Evolutionary conservation across 64 coral and sea anemone genomes (phyloP).

Genomic region (Acropora yongei): DNA sequence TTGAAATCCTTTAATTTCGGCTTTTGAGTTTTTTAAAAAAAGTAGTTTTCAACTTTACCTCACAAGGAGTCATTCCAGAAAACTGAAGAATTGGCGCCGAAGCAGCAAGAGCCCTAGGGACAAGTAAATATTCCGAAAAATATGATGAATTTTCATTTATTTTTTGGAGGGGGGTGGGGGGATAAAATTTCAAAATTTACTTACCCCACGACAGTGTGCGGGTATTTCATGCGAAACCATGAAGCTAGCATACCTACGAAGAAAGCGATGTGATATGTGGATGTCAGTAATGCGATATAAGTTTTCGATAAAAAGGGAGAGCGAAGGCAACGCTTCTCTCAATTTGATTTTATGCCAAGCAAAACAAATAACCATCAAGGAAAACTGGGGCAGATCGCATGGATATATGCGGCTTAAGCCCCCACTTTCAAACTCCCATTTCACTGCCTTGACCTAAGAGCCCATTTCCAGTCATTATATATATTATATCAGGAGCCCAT

Average conservation of each 20-base stretch:
- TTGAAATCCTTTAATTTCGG: too few species aligned
- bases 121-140: neutral
- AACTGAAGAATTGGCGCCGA: slow-evolving; percentile 94
- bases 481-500: too few species aligned
- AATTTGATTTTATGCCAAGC: neutral
- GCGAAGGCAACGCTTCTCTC: too few species aligned
- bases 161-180: neutral
- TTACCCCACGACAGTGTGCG: slow-evolving; percentile 83
- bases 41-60: slow-evolving; percentile 42
- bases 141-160: neutral
- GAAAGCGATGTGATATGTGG: neutral
- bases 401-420: too few species aligned
- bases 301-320: too few species aligned
- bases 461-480: too few species aligned
- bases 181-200: neutral
- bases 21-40: too few species aligned
- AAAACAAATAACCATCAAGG: neutral
- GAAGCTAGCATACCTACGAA: slow-evolving; percentile 89
- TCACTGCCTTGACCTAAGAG: too few species aligned
- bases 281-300: too few species aligned
- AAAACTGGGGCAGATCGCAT: too few species aligned
- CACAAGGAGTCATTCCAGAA: slow-evolving; percentile 82
- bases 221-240: slow-evolving; percentile 98
- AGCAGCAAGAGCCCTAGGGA: slow-evolving; percentile 76
- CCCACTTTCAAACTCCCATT: too few species aligned